Evolutionary conservation across 2,113 vertebrate species (phyloP), one percentile per base, ranked within the genome.

Genomic region (Eulemur rufifrons): DNA sequence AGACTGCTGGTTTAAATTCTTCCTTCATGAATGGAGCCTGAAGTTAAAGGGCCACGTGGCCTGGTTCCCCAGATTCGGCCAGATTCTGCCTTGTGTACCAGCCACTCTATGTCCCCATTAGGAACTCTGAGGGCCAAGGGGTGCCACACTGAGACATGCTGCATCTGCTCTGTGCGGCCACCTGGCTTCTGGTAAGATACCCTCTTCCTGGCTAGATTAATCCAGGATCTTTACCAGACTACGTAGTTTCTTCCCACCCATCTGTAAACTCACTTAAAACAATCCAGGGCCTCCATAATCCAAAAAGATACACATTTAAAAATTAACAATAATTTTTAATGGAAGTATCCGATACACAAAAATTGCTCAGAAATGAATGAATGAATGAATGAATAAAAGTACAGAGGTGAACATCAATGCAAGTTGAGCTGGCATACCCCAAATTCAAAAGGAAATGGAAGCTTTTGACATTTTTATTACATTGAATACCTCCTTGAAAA

Each of bases 391-490:
- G 86, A 83, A 39, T 39, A 3, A 59, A 94, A 89, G 27, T 3
- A 3, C 25, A 6, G 63, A 84, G 47, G 76, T 61, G 77, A 92
- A 50, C 63, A 94, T 54, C 39, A n/a, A 66, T n/a, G 54, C 20
- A 59, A 56, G 25, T 54, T 37, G 86, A 95, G 32, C 27, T 66
- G 86, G 76, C 39, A 88, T 37, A n/a, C 11, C 50, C 14, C 47
- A 82, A 77, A 85, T 88, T 94, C 47, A 47, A 66, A 66, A 84
- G 69, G 71, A 95, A 91, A 86, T 8, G 42, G 71, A 94, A 93
- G 82, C 5, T 37, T 92, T 50, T 9, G 37, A 74, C 14, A 45
- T 92, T 95, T 84, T 90, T 90, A 91, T 86, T 90, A 86, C 2
- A 25, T 13, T n/a, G 18, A 82, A 54, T 54, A 88, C 52, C 82